Base-by-base conservation (phyloP, 2,113 vertebrate species). In the Aptenodytes patagonicus region DNA sequence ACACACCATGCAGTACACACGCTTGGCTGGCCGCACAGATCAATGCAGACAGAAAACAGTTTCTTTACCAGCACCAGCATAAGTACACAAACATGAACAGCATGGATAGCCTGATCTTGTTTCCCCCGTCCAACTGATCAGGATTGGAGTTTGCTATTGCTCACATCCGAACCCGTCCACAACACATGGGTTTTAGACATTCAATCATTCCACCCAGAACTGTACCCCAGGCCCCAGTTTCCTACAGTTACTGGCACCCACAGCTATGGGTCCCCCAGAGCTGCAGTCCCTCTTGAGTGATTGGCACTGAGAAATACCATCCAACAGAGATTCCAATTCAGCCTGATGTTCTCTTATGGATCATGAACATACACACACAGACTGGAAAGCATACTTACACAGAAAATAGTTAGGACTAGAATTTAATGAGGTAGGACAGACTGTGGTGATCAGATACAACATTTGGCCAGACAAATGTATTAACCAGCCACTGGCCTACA, bases 1-100 rank as follows among this genome's bases (percentile, higher is more conserved):
- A 10, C 1, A 1, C 13, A 20, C 16, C 4, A 4, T 64, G 28
- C 49, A 54, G 12, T 5, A 11, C 18, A 11, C 36, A 29, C 28
- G 11, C 8, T 19, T 55, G 40, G 13, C 55, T 36, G 16, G n/a
- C 28, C 64, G 57, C 32, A 29, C 54, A 28, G 47, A n/a, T 68
- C 69, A 62, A 18, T 2, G 7, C 26, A 51, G 47, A 22, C 17
- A 32, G 22, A 66, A 85, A 70, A 22, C 3, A 8, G 29, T 55
- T 49, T 88, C n/a, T 73, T 34, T 51, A 36, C 34, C 55, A 79
- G 40, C 36, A n/a, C 7, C 22, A 80, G 9, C 42, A 18, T 34
- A 51, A 88, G n/a, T 25, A 49, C 40, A 47, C 3, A 15, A 66
- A 52, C 29, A 17, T 2, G 2, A 71, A 20, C 40, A 83, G 20